Base-by-base conservation (phyloP, 1,140 invertebrate species). In the Hyles euphorbiae region DNA sequence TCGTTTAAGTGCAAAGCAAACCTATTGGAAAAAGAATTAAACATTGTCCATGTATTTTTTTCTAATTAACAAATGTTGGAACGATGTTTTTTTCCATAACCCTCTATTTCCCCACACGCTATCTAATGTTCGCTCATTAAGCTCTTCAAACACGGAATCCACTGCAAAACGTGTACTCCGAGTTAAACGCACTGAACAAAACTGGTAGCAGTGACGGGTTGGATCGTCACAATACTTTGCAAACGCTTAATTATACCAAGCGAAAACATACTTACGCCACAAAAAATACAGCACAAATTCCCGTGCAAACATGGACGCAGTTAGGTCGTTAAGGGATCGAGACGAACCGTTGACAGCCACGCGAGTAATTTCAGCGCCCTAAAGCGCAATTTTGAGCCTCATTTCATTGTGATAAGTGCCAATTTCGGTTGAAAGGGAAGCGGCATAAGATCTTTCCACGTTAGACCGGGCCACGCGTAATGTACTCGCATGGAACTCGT, bases 151-250 rank as follows among this genome's bases (percentile, higher is more conserved):
- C 48, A 50, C 32, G 33, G 34, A 52, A 52, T n/a, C 34, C 50
- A 10, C 33, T 52, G 34, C 34, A 11, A 32, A 11, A 52, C 50
- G 34, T 11, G 7, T 52, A 34, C 8, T 34, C 22, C 32, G 45
- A 45, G 22, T 47, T 47, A 34, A 56, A 22, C 50, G 44, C 44
- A 56, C 55, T 22, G 33, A 8, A 56, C 46, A 36, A 49, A 34
- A 56, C 55, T 56, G 34, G 55, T 56, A 56, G 47, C 55, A 56
- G 47, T 56, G 55, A 56, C 55, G 40, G 53, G 33, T 48, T 56
- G 22, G 12, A 10, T 10, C 36, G 45, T 56, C 45, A 49, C 34
- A 56, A 56, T 47, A 56, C 46, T 36, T 48, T 48, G 33, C 51
- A 53, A 53, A 49, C 34, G 7, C 9, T 9, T 52, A 55, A 47